phyloP scores from a whole-genome alignment of 2,888 invertebrate genomes.

The Spodoptera littoralis region DNA sequence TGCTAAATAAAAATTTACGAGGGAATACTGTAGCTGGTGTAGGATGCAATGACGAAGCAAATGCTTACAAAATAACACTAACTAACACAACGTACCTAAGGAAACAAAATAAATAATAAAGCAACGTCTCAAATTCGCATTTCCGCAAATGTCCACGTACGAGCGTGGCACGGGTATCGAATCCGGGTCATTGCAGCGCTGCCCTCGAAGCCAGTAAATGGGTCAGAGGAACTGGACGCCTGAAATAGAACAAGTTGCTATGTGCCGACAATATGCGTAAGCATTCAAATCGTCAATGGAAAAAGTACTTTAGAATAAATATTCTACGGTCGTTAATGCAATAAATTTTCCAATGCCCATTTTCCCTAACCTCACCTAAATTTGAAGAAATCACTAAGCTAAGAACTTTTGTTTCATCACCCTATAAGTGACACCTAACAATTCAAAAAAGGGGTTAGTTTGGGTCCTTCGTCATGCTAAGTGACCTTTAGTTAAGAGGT shows the following conservation, averaged over 20 bases:
- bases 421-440: no score
- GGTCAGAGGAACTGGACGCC: slow-evolving; percentile 65
- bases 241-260: slow-evolving; percentile 68
- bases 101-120: slow-evolving; percentile 27
- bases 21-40: no score
- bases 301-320: slow-evolving; percentile 3
- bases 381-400: no score
- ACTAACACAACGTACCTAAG: slow-evolving; percentile 7
- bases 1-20: no score
- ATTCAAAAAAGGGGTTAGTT: no score
- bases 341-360: neutral
- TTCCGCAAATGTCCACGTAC: slow-evolving; percentile 50
- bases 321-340: slow-evolving; percentile 1
- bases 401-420: no score
- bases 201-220: slow-evolving; percentile 70
- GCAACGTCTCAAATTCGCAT: slow-evolving; percentile 44
- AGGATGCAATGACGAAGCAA: no score
- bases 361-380: no score
- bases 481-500: no score
- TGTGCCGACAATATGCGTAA: slow-evolving; percentile 33
- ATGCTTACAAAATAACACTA: neutral
- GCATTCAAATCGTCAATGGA: slow-evolving; percentile 11
- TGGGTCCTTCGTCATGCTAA: no score
- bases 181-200: slow-evolving; percentile 75
- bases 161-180: slow-evolving; percentile 57